Evolutionary conservation across 2,797 vertebrate species (phyloP), one percentile per base, ranked within the genome.

Genomic region (Chrosomus eos): DNA sequence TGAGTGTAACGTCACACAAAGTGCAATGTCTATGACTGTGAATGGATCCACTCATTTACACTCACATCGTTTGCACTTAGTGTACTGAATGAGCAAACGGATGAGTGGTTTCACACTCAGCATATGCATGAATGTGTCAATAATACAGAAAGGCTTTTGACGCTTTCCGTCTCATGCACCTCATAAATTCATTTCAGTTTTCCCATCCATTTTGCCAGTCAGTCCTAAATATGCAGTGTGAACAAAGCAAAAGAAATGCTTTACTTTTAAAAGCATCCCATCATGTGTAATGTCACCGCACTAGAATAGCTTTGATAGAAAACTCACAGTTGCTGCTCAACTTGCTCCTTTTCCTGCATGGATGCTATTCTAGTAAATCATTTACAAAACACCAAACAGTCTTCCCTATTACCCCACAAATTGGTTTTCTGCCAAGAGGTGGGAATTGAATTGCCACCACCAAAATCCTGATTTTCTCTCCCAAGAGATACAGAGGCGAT

Each of bases 401-500:
- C 31, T 9, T 79, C 80, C 73, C 60, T 83, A 66, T 82, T 80
- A 70, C 51, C 64, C 55, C 16, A 48, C 23, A 82, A 75, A 86
- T 84, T 45, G 62, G 67, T 71, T 80, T 79, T 60, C 48, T 76
- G 68, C 80, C 36, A 38, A 66, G 80, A 82, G 45, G 31, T 64
- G n/a, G 19, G 45, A 70, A 84, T 84, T 79, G 58, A 64, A 75
- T 70, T 71, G 45, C 31, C 72, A 31, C 38, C 58, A 66, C 66
- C 33, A 72, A 68, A 79, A 84, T 82, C 60, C 60, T 62, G 76
- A 58, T 85, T 73, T 36, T 76, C 74, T 81, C 53, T 60, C 53
- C 53, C 40, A 43, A 62, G 38, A 58, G 74, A 83, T 72, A 80
- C 60, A 85, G 70, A 82, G 64, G 28, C 40, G 74, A 72, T 68